These are phyloP conservation scores for Spisula subtruncata DNA, from an alignment of 2,888 invertebrate species.

Conservation along the genomic window DNA sequence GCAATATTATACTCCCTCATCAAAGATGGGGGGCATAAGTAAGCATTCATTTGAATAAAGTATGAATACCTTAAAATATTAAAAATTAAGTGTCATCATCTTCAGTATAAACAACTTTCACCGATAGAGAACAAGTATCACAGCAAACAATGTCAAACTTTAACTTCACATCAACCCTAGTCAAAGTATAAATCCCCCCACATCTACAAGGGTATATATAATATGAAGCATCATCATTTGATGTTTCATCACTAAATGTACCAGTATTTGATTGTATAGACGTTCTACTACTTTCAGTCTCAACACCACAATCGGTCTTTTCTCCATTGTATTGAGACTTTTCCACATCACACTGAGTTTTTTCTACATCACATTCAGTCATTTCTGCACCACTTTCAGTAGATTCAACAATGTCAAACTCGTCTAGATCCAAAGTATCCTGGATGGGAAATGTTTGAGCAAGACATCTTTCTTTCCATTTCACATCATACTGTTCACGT, in stretches of 20 bases:
- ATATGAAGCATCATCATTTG: background rate
- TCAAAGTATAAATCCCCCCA: slow-evolving; percentile 79
- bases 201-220: slow-evolving; percentile 81
- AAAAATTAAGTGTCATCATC: slow-evolving; percentile 25
- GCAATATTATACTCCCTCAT: too few species aligned
- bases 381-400: background rate
- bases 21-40: too few species aligned
- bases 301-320: background rate
- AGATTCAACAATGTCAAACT: slow-evolving; percentile 73
- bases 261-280: background rate
- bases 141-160: slow-evolving; percentile 83
- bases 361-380: background rate
- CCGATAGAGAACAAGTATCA: slow-evolving; percentile 82
- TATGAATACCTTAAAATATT: background rate
- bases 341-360: too few species aligned
- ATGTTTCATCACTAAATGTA: background rate
- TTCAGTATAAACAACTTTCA: slow-evolving; percentile 76
- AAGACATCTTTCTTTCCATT: slow-evolving; percentile 80
- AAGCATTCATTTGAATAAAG: too few species aligned
- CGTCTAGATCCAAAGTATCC: slow-evolving; percentile 80
- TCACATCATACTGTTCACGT: slow-evolving; percentile 80
- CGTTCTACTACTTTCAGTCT: background rate
- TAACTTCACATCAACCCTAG: slow-evolving; percentile 74
- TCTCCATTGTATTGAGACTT: background rate
- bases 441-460: slow-evolving; percentile 84